Evolutionary conservation across 1,140 invertebrate species (phyloP).

Genomic region (Diploscapter pachys): DNA sequence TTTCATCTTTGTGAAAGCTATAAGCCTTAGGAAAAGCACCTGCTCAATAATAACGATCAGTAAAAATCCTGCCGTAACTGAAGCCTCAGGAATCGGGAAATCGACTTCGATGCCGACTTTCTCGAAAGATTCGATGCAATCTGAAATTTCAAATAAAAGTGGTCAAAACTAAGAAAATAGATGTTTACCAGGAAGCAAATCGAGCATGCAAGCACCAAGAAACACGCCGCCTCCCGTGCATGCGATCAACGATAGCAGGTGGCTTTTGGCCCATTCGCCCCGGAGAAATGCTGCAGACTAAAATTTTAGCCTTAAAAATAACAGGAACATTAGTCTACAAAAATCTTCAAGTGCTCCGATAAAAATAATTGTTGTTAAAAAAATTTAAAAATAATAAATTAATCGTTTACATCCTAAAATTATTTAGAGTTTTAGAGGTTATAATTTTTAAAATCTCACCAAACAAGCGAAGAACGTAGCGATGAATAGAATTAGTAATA

Average conservation of each 20-base stretch:
- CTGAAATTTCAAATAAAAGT: slow-evolving; percentile 5
- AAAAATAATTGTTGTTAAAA: slow-evolving; percentile 19
- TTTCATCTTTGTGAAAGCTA: not conserved
- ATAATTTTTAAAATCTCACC: slow-evolving; percentile 38
- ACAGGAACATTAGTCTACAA: no score
- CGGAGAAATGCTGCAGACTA: slow-evolving; percentile 27
- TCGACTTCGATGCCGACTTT: slow-evolving; percentile 26
- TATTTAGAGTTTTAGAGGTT: not conserved
- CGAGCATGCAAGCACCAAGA: slow-evolving; percentile 51
- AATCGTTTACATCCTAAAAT: no score
- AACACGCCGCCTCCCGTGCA: slow-evolving; percentile 48
- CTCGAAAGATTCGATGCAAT: slow-evolving; percentile 33
- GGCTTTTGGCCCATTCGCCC: slow-evolving; percentile 23
- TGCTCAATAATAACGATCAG: slow-evolving; percentile 55
- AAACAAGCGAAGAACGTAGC: slow-evolving; percentile 48
- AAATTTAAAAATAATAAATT: not conserved
- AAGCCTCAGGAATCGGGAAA: slow-evolving; percentile 53
- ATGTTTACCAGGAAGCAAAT: slow-evolving; percentile 48
- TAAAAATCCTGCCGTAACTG: slow-evolving; percentile 48
- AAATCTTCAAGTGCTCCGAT: slow-evolving; percentile 1
- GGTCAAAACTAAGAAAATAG: slow-evolving; percentile 14
- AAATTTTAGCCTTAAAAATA: slow-evolving; percentile 3
- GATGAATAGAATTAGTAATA: slow-evolving; percentile 47
- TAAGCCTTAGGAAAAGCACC: slow-evolving; percentile 24
- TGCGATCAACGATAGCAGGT: slow-evolving; percentile 32